Conservation (phyloP, 2,797 vertebrate genomes). For the Silurus aristotelis region DNA sequence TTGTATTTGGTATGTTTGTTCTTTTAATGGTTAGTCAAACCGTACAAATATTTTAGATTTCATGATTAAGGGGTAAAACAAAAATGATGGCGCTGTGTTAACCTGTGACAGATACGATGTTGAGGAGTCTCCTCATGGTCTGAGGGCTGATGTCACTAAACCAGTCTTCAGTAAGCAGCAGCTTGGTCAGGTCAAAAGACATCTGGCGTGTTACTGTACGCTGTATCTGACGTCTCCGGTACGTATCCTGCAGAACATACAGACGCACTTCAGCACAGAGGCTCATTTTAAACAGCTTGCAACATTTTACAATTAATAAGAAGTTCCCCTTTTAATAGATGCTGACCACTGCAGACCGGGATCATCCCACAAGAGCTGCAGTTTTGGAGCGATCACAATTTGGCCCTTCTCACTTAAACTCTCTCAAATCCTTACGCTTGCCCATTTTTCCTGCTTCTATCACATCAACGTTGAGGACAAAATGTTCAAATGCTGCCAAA, state of each 20-base stretch:
- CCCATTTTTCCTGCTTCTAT: no score
- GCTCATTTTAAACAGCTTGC: neutral
- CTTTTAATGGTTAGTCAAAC: neutral
- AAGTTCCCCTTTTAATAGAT: no score
- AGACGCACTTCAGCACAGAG: slow-evolving; percentile 11
- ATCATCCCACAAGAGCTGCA: no score
- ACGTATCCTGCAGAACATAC: slow-evolving; percentile 83
- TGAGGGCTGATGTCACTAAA: slow-evolving; percentile 99
- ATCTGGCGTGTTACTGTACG: slow-evolving; percentile 93
- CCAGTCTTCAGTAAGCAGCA: slow-evolving; percentile 97
- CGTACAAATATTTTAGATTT: neutral
- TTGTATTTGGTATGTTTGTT: neutral
- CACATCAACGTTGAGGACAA: no score
- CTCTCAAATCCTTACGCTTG: no score
- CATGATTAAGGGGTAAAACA: neutral
- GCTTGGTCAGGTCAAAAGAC: slow-evolving; percentile 97
- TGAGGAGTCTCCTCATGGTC: slow-evolving; percentile 95
- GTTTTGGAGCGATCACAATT: no score
- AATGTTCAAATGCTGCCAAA: no score
- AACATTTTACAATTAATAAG: no score
- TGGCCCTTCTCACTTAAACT: no score
- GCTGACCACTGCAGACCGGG: no score
- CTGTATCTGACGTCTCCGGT: slow-evolving; percentile 93
- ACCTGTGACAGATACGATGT: slow-evolving; percentile 98
- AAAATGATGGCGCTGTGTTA: slow-evolving; percentile 4